Evolutionary conservation across 2,888 invertebrate genomes (phyloP), one percentile per base, ranked within the genome.

Genomic region (Dynastes grantii): DNA sequence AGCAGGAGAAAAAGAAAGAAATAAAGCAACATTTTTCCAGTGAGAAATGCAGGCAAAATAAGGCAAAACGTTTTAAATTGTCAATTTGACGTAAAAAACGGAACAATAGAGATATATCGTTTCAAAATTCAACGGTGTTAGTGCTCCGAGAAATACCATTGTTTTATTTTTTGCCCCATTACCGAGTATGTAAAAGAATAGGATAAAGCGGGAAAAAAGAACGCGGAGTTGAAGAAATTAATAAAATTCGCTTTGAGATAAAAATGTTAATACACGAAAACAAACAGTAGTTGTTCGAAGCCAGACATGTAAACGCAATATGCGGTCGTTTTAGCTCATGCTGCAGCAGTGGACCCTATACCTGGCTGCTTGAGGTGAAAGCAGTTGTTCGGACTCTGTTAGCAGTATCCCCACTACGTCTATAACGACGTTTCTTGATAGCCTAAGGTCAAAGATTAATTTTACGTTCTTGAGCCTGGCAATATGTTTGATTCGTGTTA

Each of bases 361-460:
- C 61, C 61, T 61, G 61, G 8, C 27, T 61, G 29, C 61, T 61
- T 61, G 61, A 61, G 61, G 73, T 73, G 73, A 73, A 73, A 73
- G 73, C 73, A 68, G 49, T 68, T 45, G 49, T 27, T 68, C 68
- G 22, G 49, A 68, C 68, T 11, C 49, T 2, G 68, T 49, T 49
- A 27, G 32, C 49, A 68, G 68, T n/a, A 58, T 65, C 67, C 76
- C 67, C 40, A 37, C 58, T 29, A 13, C 67, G 8, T 16, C 51
- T 16, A 53, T 22, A 55, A 51, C 76, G 64, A 76, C 65, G 76
- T 76, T 67, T 76, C 76, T 76, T 67, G 76, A 76, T 76, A 65
- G 76, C 67, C 76, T 67, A 65, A 76, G 76, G 67, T 76, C 76
- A 76, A 76, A 76, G 76, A 76, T 76, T 76, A 76, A 67, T 76